A percentile compares a stretch with the other conserved stretches of the same genome.
These are phyloP conservation scores for Heteromormyrus szaboi DNA, from an alignment of 2,797 vertebrate species.

Conservation along the genomic window DNA sequence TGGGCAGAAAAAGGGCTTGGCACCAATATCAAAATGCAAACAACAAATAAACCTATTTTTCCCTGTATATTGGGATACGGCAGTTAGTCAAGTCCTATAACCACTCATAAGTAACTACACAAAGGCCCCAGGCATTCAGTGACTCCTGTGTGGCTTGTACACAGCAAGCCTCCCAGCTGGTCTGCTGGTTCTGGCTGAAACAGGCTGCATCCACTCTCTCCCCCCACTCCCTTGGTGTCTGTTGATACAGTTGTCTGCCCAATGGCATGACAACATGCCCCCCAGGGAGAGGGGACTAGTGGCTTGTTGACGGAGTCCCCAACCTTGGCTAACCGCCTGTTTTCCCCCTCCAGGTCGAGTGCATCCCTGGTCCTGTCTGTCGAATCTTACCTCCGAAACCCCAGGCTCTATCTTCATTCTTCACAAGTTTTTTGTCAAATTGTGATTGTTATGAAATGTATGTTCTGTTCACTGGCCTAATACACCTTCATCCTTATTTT, in stretches of 20 bases:
- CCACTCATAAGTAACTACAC: slow-evolving; percentile 23
- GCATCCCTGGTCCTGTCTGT: slow-evolving; percentile 10
- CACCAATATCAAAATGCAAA: background rate
- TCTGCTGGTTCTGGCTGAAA: slow-evolving; percentile 44
- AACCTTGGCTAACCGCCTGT: slow-evolving; percentile 37
- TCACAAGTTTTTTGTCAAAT: background rate
- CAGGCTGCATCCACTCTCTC: slow-evolving; percentile 31
- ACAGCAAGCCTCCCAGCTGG: slow-evolving; percentile 39
- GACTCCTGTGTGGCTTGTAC: slow-evolving; percentile 51
- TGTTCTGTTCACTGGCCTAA: background rate
- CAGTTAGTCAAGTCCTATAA: background rate
- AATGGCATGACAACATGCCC: slow-evolving; percentile 53
- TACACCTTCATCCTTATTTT: background rate
- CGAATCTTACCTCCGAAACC: background rate
- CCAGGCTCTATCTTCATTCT: no score
- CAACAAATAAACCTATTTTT: background rate
- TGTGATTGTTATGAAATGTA: background rate
- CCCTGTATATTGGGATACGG: background rate
- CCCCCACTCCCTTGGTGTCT: slow-evolving; percentile 27
- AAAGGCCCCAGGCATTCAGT: slow-evolving; percentile 45
- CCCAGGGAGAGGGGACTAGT: slow-evolving; percentile 49
- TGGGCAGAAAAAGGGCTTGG: background rate
- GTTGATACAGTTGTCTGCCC: slow-evolving; percentile 64
- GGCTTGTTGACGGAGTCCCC: slow-evolving; percentile 38
- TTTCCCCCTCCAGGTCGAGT: slow-evolving; percentile 19